Conservation (phyloP, 2,888 invertebrate species). For the Cyrtodaria siliqua region DNA sequence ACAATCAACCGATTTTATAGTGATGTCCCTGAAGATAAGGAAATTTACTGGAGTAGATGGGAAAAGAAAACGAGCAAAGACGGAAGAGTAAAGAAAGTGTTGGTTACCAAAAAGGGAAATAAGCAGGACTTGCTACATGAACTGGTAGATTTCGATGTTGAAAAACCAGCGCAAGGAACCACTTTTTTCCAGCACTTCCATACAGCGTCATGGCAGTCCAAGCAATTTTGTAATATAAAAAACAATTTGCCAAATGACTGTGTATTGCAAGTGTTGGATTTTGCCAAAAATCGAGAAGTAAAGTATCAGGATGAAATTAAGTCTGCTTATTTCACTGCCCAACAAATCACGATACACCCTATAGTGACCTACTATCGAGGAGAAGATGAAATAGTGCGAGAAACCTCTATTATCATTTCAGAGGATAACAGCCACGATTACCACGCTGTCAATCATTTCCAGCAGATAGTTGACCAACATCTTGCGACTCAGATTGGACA, state of each 20-base stretch:
- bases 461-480: conserved; percentile 14
- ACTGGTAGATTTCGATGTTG: conserved; percentile 38
- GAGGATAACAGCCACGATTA: conserved; percentile 56
- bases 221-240: conserved; percentile 49
- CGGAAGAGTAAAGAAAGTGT: conserved; percentile 28
- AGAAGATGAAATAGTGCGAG: conserved; percentile 16
- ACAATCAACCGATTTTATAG: not conserved
- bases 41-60: not conserved
- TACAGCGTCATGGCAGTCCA: conserved; percentile 52
- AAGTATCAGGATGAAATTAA: conserved; percentile 56
- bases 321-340: conserved; percentile 33
- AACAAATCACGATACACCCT: conserved; percentile 62
- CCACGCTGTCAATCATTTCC: conserved; percentile 54
- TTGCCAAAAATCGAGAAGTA: conserved; percentile 85
- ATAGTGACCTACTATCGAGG: conserved; percentile 44
- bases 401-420: conserved; percentile 47
- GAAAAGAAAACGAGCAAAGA: conserved; percentile 2
- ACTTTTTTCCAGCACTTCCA: conserved; percentile 39
- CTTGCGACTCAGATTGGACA: not conserved
- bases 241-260: conserved; percentile 27
- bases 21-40: not conserved
- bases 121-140: conserved; percentile 38
- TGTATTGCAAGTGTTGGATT: conserved; percentile 87
- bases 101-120: conserved; percentile 30
- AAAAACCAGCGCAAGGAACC: conserved; percentile 42